Evolutionary conservation across 1,140 invertebrate species (phyloP).

Genomic region (Phymastichus coffea): DNA sequence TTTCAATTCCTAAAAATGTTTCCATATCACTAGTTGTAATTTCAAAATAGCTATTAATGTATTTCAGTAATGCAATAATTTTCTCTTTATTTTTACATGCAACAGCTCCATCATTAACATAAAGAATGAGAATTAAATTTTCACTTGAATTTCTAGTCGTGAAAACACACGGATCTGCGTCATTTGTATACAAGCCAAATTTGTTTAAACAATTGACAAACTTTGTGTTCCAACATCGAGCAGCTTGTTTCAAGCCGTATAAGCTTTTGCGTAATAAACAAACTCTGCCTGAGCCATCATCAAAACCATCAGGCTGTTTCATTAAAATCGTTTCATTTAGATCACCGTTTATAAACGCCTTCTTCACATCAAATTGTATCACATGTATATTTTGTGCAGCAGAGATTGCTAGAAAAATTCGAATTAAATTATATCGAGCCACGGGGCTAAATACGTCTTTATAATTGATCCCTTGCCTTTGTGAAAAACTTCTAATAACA

Average conservation of each 20-base stretch:
- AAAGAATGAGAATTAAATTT: conserved; percentile 11
- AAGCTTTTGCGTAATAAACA: conserved; percentile 47
- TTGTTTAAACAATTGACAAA: conserved; percentile 17
- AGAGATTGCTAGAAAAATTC: conserved; percentile 37
- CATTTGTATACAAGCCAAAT: conserved; percentile 26
- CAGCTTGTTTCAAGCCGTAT: conserved; percentile 51
- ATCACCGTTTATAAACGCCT: conserved; percentile 30
- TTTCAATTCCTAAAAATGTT: conserved; percentile 34
- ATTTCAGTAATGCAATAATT: neutral
- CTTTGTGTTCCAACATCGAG: conserved; percentile 42
- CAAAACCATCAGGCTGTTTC: conserved; percentile 39
- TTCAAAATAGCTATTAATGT: conserved; percentile 21
- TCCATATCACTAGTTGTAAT: conserved; percentile 5
- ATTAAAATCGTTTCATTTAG: conserved; percentile 21
- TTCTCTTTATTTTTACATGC: conserved; percentile 9
- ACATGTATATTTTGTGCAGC: conserved; percentile 31
- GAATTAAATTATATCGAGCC: conserved; percentile 37
- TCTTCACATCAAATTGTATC: conserved; percentile 37
- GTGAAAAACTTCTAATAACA: conserved; percentile 41
- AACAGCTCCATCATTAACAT: conserved; percentile 26
- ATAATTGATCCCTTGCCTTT: conserved; percentile 38
- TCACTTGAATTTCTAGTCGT: conserved; percentile 23
- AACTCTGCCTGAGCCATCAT: conserved; percentile 26
- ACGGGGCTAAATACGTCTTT: conserved; percentile 25
- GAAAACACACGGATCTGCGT: conserved; percentile 30